Evolutionary conservation across 2,888 invertebrate species (phyloP).

Genomic region (Theodoxus fluviatilis): DNA sequence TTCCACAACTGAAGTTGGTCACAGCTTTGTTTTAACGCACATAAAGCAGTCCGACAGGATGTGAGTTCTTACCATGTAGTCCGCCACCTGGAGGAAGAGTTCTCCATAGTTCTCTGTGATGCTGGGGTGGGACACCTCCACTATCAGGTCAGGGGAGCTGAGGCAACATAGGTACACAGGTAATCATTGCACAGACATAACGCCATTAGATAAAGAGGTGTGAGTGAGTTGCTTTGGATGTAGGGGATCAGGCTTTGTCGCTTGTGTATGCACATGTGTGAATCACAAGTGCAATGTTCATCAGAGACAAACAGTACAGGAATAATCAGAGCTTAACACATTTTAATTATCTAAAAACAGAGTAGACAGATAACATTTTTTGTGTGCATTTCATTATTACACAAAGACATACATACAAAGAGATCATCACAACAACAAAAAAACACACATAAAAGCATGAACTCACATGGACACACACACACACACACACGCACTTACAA

Average conservation of each 20-base stretch:
- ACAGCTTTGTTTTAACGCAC: too few species aligned
- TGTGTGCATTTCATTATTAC: slow-evolving; percentile 1
- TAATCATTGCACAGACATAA: too few species aligned
- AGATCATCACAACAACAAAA: not conserved
- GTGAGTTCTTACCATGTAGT: slow-evolving; percentile 69
- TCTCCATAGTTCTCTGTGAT: slow-evolving; percentile 67
- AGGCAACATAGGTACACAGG: slow-evolving; percentile 24
- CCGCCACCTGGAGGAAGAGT: slow-evolving; percentile 65
- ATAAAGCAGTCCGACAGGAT: too few species aligned
- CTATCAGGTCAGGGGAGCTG: slow-evolving; percentile 65
- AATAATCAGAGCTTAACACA: too few species aligned
- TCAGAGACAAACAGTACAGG: too few species aligned
- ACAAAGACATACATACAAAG: not conserved
- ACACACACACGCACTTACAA: slow-evolving; percentile 25
- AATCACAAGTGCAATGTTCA: too few species aligned
- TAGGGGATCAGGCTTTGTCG: too few species aligned
- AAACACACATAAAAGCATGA: not conserved
- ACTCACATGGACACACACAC: not conserved
- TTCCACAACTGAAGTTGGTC: too few species aligned
- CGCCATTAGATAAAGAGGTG: too few species aligned
- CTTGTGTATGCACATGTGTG: too few species aligned
- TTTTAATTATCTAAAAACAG: not conserved
- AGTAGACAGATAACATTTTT: not conserved
- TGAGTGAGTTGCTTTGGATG: too few species aligned
- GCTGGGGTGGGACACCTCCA: slow-evolving; percentile 70